phyloP scores from a whole-genome alignment of 2,797 vertebrate genomes.

The Urosaurus nigricauda region DNA sequence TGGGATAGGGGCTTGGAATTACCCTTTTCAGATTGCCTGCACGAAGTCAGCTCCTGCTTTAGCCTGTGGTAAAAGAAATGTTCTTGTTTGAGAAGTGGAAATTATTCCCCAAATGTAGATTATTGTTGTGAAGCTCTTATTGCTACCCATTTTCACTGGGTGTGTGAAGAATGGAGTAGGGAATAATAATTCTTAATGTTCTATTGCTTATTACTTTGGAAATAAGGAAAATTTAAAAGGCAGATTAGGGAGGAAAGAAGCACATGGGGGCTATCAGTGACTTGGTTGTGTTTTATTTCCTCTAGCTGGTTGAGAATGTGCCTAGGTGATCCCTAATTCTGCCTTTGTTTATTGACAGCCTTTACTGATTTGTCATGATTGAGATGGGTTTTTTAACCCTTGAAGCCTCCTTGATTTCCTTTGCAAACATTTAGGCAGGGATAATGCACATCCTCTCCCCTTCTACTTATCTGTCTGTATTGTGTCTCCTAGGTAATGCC shows the following conservation, averaged over 20 bases:
- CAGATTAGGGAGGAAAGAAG: not conserved
- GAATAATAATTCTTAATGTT: fast-evolving
- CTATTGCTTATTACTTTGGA: not conserved
- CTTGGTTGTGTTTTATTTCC: not conserved
- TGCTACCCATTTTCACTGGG: not conserved
- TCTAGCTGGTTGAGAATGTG: not conserved
- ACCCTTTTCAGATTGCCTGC: slow-evolving; percentile 91
- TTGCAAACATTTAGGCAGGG: not conserved
- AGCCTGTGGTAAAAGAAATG: slow-evolving; percentile 88
- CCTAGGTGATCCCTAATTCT: not conserved
- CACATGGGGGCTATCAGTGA: not conserved
- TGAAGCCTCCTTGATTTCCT: not conserved
- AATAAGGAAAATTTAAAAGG: not conserved
- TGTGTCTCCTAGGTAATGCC: slow-evolving; percentile 86
- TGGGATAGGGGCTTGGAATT: slow-evolving; percentile 97
- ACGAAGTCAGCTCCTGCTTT: slow-evolving; percentile 94
- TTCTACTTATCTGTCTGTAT: slow-evolving; percentile 6
- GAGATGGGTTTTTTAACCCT: not conserved
- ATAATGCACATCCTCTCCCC: not conserved
- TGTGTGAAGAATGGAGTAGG: not conserved
- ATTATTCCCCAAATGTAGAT: not conserved
- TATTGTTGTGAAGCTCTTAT: not conserved
- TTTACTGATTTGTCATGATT: not conserved
- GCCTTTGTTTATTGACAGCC: not conserved
- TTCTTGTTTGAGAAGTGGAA: not conserved